A percentile compares a stretch with the other conserved stretches of the same genome.
phyloP scores from a whole-genome alignment of 1,140 invertebrate species.

The Arion vulgaris region DNA sequence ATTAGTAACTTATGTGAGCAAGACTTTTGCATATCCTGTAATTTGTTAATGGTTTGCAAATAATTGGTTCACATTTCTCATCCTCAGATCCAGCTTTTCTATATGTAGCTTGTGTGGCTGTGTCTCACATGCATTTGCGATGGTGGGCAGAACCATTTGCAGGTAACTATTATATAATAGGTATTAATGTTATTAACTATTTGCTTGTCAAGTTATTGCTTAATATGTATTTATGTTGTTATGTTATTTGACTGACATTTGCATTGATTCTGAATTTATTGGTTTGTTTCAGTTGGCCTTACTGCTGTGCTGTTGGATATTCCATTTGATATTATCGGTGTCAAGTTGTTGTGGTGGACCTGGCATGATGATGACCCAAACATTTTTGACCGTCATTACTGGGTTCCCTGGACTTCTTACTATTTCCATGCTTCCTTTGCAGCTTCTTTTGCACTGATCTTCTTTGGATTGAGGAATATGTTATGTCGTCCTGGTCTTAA shows the following conservation, averaged over 20 bases:
- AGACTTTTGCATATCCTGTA: too few species aligned
- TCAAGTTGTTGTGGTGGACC: slow-evolving; percentile 87
- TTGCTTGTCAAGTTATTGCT: too few species aligned
- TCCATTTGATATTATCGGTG: slow-evolving; percentile 85
- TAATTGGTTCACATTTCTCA: too few species aligned
- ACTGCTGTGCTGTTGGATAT: slow-evolving; percentile 82
- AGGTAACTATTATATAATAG: slow-evolving; percentile 68
- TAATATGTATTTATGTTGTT: too few species aligned
- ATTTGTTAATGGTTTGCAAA: too few species aligned
- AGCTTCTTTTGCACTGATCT: slow-evolving; percentile 81
- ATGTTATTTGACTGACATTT: too few species aligned
- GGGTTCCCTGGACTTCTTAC: slow-evolving; percentile 84
- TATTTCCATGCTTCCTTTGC: slow-evolving; percentile 86
- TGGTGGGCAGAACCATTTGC: slow-evolving; percentile 82
- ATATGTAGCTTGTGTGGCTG: slow-evolving; percentile 81
- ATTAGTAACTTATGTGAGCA: too few species aligned
- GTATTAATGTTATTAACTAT: too few species aligned
- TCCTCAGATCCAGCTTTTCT: slow-evolving; percentile 83
- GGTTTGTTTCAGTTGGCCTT: slow-evolving; percentile 78
- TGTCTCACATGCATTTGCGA: slow-evolving; percentile 79
- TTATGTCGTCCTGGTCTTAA: slow-evolving; percentile 73
- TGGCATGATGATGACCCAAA: slow-evolving; percentile 91
- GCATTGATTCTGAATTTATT: too few species aligned
- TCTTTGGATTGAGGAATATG: slow-evolving; percentile 76
- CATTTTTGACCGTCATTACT: slow-evolving; percentile 84